Conservation (phyloP, 2,888 invertebrate genomes). For the Mycalesis mineus region DNA sequence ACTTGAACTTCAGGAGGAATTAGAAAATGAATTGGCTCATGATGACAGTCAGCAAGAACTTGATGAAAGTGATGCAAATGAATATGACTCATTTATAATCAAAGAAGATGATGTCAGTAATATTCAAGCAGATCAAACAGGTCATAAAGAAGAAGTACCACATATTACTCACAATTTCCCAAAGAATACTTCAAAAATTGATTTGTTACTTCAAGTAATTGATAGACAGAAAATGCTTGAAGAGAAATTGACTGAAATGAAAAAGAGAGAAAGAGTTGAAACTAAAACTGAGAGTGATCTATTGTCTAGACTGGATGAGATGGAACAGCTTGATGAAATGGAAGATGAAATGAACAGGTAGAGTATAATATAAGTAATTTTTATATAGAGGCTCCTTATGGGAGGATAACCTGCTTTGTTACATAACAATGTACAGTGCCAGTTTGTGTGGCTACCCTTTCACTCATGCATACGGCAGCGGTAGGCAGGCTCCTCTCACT, state of each 20-base stretch:
- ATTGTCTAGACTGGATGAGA: slow-evolving; percentile 69
- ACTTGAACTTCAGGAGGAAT: slow-evolving; percentile 80
- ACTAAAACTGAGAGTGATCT: slow-evolving; percentile 61
- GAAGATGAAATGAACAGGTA: slow-evolving; percentile 79
- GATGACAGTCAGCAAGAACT: slow-evolving; percentile 25
- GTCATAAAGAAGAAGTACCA: slow-evolving; percentile 21
- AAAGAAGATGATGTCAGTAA: slow-evolving; percentile 32
- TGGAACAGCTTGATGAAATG: slow-evolving; percentile 72
- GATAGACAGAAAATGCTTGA: slow-evolving; percentile 58
- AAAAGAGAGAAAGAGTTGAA: slow-evolving; percentile 42
- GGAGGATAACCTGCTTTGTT: too few species aligned
- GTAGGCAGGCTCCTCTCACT: too few species aligned
- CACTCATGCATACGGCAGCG: too few species aligned
- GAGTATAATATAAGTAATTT: too few species aligned
- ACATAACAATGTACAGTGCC: too few species aligned
- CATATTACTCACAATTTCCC: slow-evolving; percentile 21
- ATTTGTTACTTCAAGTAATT: slow-evolving; percentile 54
- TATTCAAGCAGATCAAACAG: slow-evolving; percentile 12
- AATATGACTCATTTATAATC: slow-evolving; percentile 32
- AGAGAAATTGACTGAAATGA: slow-evolving; percentile 49
- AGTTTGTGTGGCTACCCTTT: too few species aligned
- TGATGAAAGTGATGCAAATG: slow-evolving; percentile 25
- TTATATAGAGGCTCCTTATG: too few species aligned
- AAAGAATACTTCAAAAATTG: slow-evolving; percentile 39
- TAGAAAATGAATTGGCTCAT: slow-evolving; percentile 61